Base-by-base conservation (phyloP, 2,113 vertebrate genomes). In the Donacobius atricapilla region DNA sequence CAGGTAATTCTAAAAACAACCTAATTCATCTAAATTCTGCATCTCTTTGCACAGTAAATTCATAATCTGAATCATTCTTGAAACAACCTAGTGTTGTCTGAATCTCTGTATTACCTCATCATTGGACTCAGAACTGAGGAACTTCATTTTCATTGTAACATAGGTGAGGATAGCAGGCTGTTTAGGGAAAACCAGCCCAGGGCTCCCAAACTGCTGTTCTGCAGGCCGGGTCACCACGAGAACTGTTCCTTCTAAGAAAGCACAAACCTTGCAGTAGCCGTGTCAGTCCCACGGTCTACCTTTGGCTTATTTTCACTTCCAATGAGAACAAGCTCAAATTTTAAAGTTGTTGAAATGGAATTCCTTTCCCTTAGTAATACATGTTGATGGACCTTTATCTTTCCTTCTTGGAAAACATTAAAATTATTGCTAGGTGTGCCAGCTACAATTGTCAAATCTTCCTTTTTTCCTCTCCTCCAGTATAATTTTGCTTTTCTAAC, bases 251-350 rank as follows among this genome's bases (percentile, higher is more conserved):
- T 81, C 15, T 25, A 78, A 71, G 24, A 50, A 85, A 53, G 3
- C 0, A 5, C 51, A 85, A 30, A 39, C 4, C 3, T 76, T 58
- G 27, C 2, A 17, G 5, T n/a, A 16, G 5, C 8, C 27, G 5
- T 35, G 15, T 58, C 39, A 37, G 3, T 69, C 17, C 11, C 23
- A 40, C 5, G 6, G 11, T 7, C 10, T 14, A 11, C 6, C 33
- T 82, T 75, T 30, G 42, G 20, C 51, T 68, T 47, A 20, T 56
- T 81, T 65, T 84, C 22, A 20, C 17, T 89, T 39, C 25, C 10
- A 61, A 4, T 39, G 7, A 63, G 14, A 75, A 70, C 1, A 70
- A 87, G 58, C 28, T 3, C 10, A 66, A 70, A 84, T 82, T 63
- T 70, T 15, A 24, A 77, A 51, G 16, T 4, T 64, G 4, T 51